phyloP scores from a whole-genome alignment of 2,797 vertebrate species.

The Pangasius mekongensis region DNA sequence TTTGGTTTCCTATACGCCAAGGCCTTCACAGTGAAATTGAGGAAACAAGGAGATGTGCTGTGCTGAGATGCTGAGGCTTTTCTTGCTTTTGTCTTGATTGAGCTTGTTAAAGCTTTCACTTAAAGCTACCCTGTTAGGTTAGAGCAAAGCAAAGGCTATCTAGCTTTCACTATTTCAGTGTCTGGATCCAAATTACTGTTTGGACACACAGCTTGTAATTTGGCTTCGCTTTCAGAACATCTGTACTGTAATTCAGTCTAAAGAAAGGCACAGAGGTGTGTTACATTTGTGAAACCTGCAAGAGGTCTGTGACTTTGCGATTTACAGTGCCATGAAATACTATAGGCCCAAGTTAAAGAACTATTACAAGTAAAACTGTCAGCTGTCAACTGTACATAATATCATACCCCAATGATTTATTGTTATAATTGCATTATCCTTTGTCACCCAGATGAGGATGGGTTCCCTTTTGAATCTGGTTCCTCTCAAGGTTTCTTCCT shows the following conservation, averaged over 20 bases:
- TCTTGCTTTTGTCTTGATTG: constrained; percentile 29
- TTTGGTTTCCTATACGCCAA: background rate
- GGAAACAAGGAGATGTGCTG: constrained; percentile 31
- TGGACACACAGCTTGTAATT: constrained; percentile 52
- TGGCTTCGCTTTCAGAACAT: constrained; percentile 40
- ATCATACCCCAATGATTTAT: background rate
- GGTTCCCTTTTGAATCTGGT: too few species aligned
- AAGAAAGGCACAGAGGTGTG: background rate
- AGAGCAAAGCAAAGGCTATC: constrained; percentile 61
- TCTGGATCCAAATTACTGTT: constrained; percentile 68
- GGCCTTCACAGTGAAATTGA: constrained; percentile 39
- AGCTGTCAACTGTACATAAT: background rate
- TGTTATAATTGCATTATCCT: too few species aligned
- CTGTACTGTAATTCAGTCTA: constrained; percentile 41
- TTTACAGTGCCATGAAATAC: background rate
- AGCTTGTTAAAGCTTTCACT: constrained; percentile 53
- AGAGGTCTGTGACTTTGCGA: background rate
- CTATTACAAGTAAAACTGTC: background rate
- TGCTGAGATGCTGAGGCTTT: constrained; percentile 23
- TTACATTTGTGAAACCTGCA: constrained; percentile 1
- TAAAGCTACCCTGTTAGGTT: constrained; percentile 63
- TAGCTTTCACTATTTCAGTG: constrained; percentile 64
- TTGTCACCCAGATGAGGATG: too few species aligned
- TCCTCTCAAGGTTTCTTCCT: too few species aligned
- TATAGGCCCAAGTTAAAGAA: background rate